Evolutionary conservation across 2,797 vertebrate species (phyloP).

Genomic region (Ammospiza maritima): DNA sequence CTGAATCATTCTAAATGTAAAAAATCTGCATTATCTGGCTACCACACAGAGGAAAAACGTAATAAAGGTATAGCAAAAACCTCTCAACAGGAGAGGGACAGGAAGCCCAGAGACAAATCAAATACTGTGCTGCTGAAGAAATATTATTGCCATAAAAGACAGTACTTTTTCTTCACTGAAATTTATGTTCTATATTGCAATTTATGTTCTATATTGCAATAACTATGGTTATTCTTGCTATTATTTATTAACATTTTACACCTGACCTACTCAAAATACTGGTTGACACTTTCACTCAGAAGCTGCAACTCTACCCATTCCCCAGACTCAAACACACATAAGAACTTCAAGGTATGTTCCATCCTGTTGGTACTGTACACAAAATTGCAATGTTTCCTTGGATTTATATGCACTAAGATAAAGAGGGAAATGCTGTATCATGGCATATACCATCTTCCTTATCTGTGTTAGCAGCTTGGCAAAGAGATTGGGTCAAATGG

Average conservation of each 20-base stretch:
- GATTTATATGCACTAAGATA: background rate
- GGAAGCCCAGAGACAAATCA: background rate
- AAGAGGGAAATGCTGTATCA: background rate
- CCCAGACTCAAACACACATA: background rate
- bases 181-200: background rate
- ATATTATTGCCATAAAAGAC: background rate
- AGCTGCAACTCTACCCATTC: background rate
- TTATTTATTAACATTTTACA: background rate
- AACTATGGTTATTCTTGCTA: background rate
- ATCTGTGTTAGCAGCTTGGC: background rate
- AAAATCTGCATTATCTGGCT: background rate
- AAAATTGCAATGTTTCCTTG: background rate
- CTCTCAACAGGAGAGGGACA: background rate
- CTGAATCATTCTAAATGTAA: background rate
- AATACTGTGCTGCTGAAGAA: background rate
- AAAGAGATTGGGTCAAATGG: background rate
- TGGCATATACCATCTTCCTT: background rate
- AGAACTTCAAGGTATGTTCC: background rate
- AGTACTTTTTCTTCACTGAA: background rate
- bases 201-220: background rate
- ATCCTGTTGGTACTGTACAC: background rate
- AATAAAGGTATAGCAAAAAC: background rate
- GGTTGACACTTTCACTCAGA: background rate
- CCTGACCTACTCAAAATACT: background rate
- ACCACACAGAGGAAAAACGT: background rate